These are phyloP conservation scores for Phenacoccus solenopsis DNA, from an alignment of 1,140 invertebrate genomes.

Conservation along the genomic window DNA sequence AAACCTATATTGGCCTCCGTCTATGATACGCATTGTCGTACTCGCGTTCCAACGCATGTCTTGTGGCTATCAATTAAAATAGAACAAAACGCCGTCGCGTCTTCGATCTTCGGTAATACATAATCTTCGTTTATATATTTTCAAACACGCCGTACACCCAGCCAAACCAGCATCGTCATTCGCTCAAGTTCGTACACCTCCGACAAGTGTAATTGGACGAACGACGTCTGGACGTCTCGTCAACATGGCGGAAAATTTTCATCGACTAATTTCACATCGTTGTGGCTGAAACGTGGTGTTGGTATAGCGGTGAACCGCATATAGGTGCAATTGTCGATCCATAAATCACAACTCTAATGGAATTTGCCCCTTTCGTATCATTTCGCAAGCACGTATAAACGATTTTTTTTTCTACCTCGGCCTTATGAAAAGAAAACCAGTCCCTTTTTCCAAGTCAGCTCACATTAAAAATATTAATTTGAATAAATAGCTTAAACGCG, in stretches of 20 bases:
- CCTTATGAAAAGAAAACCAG: background rate
- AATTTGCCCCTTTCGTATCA: background rate
- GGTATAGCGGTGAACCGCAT: no score
- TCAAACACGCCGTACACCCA: background rate
- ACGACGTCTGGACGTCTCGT: no score
- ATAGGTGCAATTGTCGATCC: no score
- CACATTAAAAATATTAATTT: slow-evolving; percentile 14
- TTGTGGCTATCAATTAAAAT: slow-evolving; percentile 17
- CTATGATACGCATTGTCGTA: background rate
- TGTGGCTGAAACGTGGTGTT: no score
- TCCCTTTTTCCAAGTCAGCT: slow-evolving; percentile 3
- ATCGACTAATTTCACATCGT: no score
- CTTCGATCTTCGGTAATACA: no score
- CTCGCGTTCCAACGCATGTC: slow-evolving; percentile 8
- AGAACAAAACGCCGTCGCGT: background rate
- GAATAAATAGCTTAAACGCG: slow-evolving; percentile 14
- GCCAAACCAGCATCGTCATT: background rate
- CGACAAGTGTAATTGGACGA: background rate
- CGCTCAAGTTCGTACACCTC: background rate
- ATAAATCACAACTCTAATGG: background rate
- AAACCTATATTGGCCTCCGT: slow-evolving; percentile 8
- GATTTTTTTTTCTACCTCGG: background rate
- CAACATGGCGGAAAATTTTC: background rate
- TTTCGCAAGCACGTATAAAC: background rate
- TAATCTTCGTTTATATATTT: background rate